These are phyloP conservation scores for Bradypus variegatus DNA, from an alignment of 2,797 vertebrate genomes.

Conservation along the genomic window DNA sequence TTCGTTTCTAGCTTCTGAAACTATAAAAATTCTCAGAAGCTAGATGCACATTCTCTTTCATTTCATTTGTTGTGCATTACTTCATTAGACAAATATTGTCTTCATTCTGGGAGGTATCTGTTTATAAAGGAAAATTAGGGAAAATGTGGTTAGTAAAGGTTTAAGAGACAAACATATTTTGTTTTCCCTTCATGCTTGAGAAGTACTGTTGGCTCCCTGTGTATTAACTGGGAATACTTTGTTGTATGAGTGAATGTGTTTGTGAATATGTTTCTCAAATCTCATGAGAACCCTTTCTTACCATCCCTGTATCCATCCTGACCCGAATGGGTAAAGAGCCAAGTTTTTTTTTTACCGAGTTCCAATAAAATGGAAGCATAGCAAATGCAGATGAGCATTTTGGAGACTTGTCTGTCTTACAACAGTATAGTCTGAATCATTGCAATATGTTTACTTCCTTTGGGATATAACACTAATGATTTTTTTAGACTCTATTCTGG, in stretches of 20 bases:
- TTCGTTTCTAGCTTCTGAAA: neutral
- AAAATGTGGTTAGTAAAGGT: neutral
- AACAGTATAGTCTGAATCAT: conserved; percentile 18
- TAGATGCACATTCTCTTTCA: neutral
- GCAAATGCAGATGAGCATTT: neutral
- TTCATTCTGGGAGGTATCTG: neutral
- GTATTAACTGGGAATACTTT: neutral
- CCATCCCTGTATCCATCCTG: neutral
- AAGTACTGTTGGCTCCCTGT: neutral
- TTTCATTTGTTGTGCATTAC: neutral
- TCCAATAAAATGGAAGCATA: conserved; percentile 35
- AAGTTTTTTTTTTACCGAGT: neutral
- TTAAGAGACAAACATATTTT: neutral
- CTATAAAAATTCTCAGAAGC: neutral
- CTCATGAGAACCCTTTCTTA: neutral
- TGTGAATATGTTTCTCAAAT: neutral
- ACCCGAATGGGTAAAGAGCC: neutral
- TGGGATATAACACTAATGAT: neutral
- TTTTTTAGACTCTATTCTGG: conserved; percentile 13
- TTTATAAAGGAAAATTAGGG: neutral
- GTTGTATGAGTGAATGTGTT: neutral
- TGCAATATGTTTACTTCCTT: conserved; percentile 45
- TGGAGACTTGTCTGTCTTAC: conserved; percentile 11
- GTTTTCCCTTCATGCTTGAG: neutral
- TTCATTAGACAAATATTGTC: neutral